phyloP scores from a whole-genome alignment of 2,888 invertebrate species.

The Heliconius ismenius region DNA sequence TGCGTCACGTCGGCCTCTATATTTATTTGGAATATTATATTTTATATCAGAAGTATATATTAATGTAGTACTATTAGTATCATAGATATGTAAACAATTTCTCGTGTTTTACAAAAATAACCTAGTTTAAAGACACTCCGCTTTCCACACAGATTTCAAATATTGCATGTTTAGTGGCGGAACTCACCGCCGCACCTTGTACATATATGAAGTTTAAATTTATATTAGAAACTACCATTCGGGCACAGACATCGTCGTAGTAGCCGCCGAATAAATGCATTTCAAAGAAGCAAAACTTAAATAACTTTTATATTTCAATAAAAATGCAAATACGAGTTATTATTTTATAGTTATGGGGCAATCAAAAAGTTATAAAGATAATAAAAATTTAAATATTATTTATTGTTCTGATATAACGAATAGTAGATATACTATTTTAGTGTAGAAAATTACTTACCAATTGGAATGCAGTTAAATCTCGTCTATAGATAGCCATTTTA shows the following conservation, averaged over 20 bases:
- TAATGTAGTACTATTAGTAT: no score
- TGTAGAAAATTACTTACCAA: neutral
- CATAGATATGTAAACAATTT: no score
- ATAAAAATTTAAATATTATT: slow-evolving; percentile 7
- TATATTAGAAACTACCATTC: neutral
- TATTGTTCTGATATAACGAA: neutral
- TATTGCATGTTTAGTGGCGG: no score
- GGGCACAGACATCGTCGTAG: neutral
- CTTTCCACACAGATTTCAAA: neutral
- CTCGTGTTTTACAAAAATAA: neutral
- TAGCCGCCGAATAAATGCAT: neutral
- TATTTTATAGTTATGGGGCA: slow-evolving; percentile 8
- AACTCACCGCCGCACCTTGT: no score
- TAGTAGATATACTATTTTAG: neutral
- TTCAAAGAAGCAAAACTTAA: slow-evolving; percentile 7
- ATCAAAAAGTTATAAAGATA: slow-evolving; percentile 11
- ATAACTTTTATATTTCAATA: slow-evolving; percentile 13
- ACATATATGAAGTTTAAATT: neutral
- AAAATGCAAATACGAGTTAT: slow-evolving; percentile 8
- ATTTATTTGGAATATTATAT: no score
- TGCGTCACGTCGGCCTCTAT: no score
- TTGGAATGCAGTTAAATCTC: neutral
- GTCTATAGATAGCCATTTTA: no score
- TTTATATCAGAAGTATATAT: neutral
- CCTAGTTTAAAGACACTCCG: neutral